Evolutionary conservation across 2,113 vertebrate species (phyloP), one percentile per base, ranked within the genome.

Genomic region (Elachura formosa): DNA sequence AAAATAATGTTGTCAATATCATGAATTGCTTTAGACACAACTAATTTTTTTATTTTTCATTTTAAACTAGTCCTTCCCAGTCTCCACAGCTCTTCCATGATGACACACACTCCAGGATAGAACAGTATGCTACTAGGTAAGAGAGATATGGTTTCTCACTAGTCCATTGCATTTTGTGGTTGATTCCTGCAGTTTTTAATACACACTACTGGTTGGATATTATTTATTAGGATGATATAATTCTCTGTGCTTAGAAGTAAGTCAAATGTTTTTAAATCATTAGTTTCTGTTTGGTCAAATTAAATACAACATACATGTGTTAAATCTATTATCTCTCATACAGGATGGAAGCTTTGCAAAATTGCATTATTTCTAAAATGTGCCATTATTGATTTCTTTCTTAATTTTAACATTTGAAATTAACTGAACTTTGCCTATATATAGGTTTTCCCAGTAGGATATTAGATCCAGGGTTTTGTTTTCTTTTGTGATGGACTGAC

Each of bases 101-200:
- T 77, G 99, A 99, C 96, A 99, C 99, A 78, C 99, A 99, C 97
- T 99, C 99, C 93, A 98, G 99, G 96, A 99, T 99, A 98, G 99
- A 99, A 91, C 99, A 99, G 68, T 99, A 98, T 49, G 99, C 99
- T 96, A 99, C 97, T 89, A 99, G 99, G 99, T 99, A 98, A 93
- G 97, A 91, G 36, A 38, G 29, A 13, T 6, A 18, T 7, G 25
- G 15, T 49, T 79, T 91, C 34, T 24, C 14, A 40, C 6, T 12
- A 18, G 36, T 56, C 58, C 15, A 22, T 41, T 48, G 11, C 13
- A 28, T 87, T 81, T 91, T 81, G 34, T 66, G 33, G 61, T 71
- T 59, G 64, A 84, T 89, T 89, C 36, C 36, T 84, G 48, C 25
- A 64, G 36, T 20, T 81, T 81, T 84, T 63, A 84, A 38, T 89